Percentiles rank a stretch among this genome's conserved stretches.
phyloP scores from a whole-genome alignment of 2,113 vertebrate genomes.

The Uria lomvia region DNA sequence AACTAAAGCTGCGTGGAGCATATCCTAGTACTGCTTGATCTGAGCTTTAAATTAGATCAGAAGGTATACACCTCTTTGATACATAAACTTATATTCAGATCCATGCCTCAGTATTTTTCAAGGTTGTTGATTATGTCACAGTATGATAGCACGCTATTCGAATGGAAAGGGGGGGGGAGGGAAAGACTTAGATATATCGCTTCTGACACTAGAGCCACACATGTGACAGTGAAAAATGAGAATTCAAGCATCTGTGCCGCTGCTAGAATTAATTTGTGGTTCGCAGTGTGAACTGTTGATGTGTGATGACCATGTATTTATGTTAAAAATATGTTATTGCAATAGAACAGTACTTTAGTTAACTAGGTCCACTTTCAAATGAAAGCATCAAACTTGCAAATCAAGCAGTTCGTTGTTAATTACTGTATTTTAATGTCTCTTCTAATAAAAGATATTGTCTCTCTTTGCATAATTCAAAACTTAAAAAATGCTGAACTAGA shows the following conservation, averaged over 20 bases:
- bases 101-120: not conserved
- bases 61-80: not conserved
- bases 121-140: constrained; percentile 38
- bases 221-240: constrained; percentile 57
- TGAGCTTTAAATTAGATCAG: constrained; percentile 17
- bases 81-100: not conserved
- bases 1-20: not conserved
- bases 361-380: constrained; percentile 6
- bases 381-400: not conserved
- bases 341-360: not conserved
- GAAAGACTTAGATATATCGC: not conserved
- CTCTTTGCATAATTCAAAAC: not conserved
- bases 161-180: not conserved
- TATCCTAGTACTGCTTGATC: not conserved
- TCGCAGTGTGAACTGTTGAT: not conserved
- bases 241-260: not conserved
- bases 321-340: not conserved
- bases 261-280: constrained; percentile 57
- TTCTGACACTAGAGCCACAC: constrained; percentile 47
- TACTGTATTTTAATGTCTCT: not conserved
- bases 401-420: constrained; percentile 47
- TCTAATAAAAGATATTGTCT: not conserved
- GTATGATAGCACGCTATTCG: not conserved
- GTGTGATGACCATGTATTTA: not conserved
- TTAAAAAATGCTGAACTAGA: constrained; percentile 4